These are phyloP conservation scores for Portunus trituberculatus DNA, from an alignment of 1,140 invertebrate genomes.

Conservation along the genomic window DNA sequence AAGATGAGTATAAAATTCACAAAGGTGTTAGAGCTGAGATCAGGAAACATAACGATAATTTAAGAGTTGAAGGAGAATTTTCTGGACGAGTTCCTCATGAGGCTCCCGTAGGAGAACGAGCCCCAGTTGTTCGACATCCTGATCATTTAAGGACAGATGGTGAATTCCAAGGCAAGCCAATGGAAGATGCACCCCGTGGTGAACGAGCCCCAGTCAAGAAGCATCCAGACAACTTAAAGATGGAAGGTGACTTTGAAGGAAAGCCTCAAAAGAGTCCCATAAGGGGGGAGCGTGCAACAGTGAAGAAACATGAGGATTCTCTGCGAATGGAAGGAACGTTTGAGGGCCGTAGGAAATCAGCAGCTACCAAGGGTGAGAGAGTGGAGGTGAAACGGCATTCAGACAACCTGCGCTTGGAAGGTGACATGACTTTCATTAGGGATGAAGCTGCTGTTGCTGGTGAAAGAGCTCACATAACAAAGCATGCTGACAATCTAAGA, in stretches of 20 bases:
- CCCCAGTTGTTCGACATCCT: slow-evolving; percentile 79
- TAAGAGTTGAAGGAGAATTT: slow-evolving; percentile 87
- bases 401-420: slow-evolving; percentile 78
- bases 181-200: slow-evolving; percentile 69
- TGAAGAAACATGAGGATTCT: background rate
- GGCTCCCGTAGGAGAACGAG: slow-evolving; percentile 79
- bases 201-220: slow-evolving; percentile 80
- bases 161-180: background rate
- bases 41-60: slow-evolving; percentile 55
- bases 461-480: slow-evolving; percentile 80
- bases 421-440: slow-evolving; percentile 70
- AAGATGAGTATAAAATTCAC: slow-evolving; percentile 76
- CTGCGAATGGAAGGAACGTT: slow-evolving; percentile 67
- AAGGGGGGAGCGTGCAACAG: background rate
- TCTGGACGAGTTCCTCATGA: slow-evolving; percentile 47
- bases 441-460: slow-evolving; percentile 77
- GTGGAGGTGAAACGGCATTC: slow-evolving; percentile 71
- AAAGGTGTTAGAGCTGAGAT: slow-evolving; percentile 57
- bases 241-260: slow-evolving; percentile 48
- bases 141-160: slow-evolving; percentile 73
- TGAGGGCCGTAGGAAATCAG: background rate
- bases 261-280: background rate
- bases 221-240: slow-evolving; percentile 78
- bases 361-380: slow-evolving; percentile 21
- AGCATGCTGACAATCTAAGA: slow-evolving; percentile 40